Evolutionary conservation across 2,113 vertebrate genomes (phyloP).

Genomic region (Mormyrus lacerda): DNA sequence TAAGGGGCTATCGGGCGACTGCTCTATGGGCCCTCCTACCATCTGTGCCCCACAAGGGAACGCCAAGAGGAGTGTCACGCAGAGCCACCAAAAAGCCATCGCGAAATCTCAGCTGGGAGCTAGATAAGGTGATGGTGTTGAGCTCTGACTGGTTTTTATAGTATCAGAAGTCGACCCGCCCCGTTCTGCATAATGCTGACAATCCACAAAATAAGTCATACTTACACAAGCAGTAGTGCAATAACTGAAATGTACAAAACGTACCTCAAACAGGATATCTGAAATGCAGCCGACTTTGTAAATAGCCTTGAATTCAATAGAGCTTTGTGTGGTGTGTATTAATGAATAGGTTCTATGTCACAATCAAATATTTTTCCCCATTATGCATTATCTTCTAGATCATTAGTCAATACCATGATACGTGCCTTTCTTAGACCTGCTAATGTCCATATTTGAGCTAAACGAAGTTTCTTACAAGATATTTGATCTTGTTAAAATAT

Average conservation of each 20-base stretch:
- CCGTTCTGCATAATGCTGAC: not conserved
- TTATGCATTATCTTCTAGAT: not conserved
- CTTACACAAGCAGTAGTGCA: not conserved
- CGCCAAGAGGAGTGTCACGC: not conserved
- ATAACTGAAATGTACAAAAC: not conserved
- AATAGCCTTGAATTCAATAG: not conserved
- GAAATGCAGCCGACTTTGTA: not conserved
- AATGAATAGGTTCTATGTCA: not conserved
- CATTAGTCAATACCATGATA: not conserved
- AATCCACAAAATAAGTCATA: not conserved
- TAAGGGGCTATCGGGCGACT: not conserved
- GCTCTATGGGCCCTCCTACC: not conserved
- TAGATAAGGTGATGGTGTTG: not conserved
- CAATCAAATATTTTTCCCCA: not conserved
- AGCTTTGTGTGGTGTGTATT: not conserved
- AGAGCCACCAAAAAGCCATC: conserved; percentile 1
- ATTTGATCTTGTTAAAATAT: not conserved
- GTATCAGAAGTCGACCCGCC: conserved; percentile 27
- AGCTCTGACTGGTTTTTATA: not conserved
- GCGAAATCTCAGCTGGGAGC: not conserved
- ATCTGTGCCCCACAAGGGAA: not conserved
- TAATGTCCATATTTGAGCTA: not conserved
- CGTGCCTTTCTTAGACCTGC: not conserved
- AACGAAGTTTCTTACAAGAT: not conserved
- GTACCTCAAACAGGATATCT: not conserved